Percentiles rank a stretch among this genome's conserved stretches.
Conservation (phyloP, 2,888 invertebrate species). For the Brachynemurus nebulosus region DNA sequence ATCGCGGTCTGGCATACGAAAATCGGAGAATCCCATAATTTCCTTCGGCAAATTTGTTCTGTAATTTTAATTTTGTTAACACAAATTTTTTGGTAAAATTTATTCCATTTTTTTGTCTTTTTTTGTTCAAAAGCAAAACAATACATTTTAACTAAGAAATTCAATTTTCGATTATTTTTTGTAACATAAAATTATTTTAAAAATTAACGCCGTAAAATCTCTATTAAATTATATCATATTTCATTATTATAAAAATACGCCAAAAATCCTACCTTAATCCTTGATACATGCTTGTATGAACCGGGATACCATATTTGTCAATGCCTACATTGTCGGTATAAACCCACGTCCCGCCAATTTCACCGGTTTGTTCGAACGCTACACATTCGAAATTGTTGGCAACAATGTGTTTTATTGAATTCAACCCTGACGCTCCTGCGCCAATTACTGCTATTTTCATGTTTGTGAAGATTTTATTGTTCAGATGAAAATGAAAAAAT, state of each 20-base stretch:
- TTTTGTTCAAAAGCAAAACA: neutral
- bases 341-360: conserved; percentile 84
- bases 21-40: conserved; percentile 76
- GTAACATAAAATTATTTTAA: neutral
- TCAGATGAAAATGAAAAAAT: too few relatives aligned
- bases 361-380: conserved; percentile 60
- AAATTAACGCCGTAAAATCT: neutral
- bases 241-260: conserved; percentile 20
- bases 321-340: conserved; percentile 62
- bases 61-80: conserved; percentile 25
- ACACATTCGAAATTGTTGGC: conserved; percentile 38
- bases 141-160: neutral
- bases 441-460: conserved; percentile 64
- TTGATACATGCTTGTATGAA: conserved; percentile 87
- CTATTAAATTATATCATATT: neutral
- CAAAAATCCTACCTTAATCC: conserved; percentile 57
- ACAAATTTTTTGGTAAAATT: neutral
- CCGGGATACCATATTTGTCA: conserved; percentile 63
- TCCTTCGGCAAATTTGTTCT: conserved; percentile 85
- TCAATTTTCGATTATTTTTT: neutral
- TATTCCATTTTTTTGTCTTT: neutral
- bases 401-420: conserved; percentile 55
- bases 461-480: too few relatives aligned
- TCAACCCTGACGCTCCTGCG: conserved; percentile 78
- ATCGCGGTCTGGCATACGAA: conserved; percentile 51